Evolutionary conservation across 2,888 invertebrate genomes (phyloP), one percentile per base, ranked within the genome.

Genomic region (Phortica okadai): DNA sequence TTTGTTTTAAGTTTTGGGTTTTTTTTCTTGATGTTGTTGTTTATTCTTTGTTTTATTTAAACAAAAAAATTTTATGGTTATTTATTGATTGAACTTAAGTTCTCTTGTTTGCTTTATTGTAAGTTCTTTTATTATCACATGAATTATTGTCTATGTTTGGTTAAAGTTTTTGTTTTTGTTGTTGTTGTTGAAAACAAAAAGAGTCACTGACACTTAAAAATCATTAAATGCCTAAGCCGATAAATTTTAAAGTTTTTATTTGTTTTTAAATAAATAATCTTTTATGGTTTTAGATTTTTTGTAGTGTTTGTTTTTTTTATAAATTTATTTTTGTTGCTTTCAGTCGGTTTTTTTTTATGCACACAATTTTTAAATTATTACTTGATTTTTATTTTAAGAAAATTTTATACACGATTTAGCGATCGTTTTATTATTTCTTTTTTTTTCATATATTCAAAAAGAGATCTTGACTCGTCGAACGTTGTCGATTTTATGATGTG

Each of bases 401-500:
- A 33, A 33, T 33, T 33, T 33, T 33, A 50, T 14, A 14, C 50
- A 50, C 50, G 50, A 8, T 14, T 50, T 33, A 33, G 3, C 50
- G 66, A 44, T 42, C 25, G 58, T 62, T n/a, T 62, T 33, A 44
- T 56, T 62, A 5, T 59, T 75, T 64, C 21, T n/a, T 8, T 74
- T 74, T 74, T 21, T 21, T 64, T 41, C n/a, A 44, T 74, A 74
- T 72, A 76, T 41, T 73, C 25, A 73, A 67, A 67, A 72, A 76
- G 64, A 81, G 88, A 88, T 90, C 89, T 90, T 85, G 81, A 85
- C 89, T 88, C 84, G 84, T 88, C 89, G 90, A 91, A 88, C 87
- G 90, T 88, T 90, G 90, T 89, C 89, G 91, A 89, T 90, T 88
- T 89, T 91, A 89, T 91, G 91, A 91, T 87, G 88, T 88, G 89